These are phyloP conservation scores for Polyommatus iphigenia DNA, from an alignment of 2,888 invertebrate species.

Conservation along the genomic window DNA sequence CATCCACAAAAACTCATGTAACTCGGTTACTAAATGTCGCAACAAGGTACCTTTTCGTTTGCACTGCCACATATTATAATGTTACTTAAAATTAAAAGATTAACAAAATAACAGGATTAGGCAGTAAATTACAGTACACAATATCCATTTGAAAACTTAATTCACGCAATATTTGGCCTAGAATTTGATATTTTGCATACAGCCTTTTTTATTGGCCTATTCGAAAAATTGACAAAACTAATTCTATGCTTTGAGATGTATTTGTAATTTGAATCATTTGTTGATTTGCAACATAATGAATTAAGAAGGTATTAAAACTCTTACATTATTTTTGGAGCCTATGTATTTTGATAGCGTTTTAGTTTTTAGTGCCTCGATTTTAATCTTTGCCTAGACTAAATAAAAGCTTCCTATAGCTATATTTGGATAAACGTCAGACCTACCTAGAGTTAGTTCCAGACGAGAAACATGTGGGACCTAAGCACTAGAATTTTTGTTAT, in stretches of 20 bases:
- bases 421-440: not conserved
- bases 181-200: not conserved
- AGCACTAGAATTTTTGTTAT: not conserved
- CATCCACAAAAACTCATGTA: too few relatives aligned
- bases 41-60: too few relatives aligned
- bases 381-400: not conserved
- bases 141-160: not conserved
- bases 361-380: slow-evolving; percentile 25
- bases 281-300: not conserved
- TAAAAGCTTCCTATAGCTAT: not conserved
- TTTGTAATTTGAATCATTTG: not conserved
- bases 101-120: not conserved
- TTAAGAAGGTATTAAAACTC: not conserved
- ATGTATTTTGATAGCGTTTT: not conserved
- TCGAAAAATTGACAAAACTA: not conserved
- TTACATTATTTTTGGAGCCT: not conserved
- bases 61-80: too few relatives aligned
- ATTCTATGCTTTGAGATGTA: not conserved
- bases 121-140: not conserved
- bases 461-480: slow-evolving; percentile 3
- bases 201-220: not conserved
- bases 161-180: not conserved
- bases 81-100: not conserved
- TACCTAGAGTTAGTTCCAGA: slow-evolving; percentile 3
- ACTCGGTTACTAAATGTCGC: too few relatives aligned